Evolutionary conservation across 1,140 invertebrate genomes (phyloP), one percentile per base, ranked within the genome.

Genomic region (Metopolophium dirhodum): DNA sequence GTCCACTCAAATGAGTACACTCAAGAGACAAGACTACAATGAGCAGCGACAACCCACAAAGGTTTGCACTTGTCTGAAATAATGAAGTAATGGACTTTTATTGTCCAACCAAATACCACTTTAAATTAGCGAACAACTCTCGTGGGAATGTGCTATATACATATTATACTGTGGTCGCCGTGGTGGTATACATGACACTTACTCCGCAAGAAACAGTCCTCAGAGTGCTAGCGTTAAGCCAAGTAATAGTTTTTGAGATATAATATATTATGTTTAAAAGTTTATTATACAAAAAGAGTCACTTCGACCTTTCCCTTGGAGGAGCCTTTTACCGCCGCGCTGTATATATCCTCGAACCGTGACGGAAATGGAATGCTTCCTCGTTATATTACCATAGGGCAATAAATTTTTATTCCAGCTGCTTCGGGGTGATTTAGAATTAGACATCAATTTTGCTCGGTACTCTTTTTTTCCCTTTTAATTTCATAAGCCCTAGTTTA

Each of bases 81-180:
- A 89, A 89, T 89, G 88, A 89, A 89, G 30, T 89, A 89, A 89
- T 89, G 88, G 88, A 89, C 88, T 89, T 89, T 89, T 89, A 89
- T 89, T 41, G 88, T 89, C 88, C 88, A 54, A 89, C 49, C 51
- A 57, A 89, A 89, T 54, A 57, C 51, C 88, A 57, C 51, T 89
- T 89, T 54, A 57, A 89, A 89, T 89, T 89, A 89, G 51, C 51
- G 49, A n/a, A 89, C 88, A 57, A 89, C 49, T 22, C 88, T 89
- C 88, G n/a, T 35, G 88, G 88, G 88, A 89, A 88, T 37, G 7
- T 6, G 86, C 45, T 45, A 23, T 47, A 87, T 47, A 88, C 30
- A 87, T 87, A 47, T 47, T 87, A n/a, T 49, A 87, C 14, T 9
- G 47, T 37, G 86, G 86, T 87, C 26, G 26, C 45, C 41, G 45